Evolutionary conservation across 2,888 invertebrate species (phyloP), one percentile per base, ranked within the genome.

Genomic region (Isoperla grammatica): DNA sequence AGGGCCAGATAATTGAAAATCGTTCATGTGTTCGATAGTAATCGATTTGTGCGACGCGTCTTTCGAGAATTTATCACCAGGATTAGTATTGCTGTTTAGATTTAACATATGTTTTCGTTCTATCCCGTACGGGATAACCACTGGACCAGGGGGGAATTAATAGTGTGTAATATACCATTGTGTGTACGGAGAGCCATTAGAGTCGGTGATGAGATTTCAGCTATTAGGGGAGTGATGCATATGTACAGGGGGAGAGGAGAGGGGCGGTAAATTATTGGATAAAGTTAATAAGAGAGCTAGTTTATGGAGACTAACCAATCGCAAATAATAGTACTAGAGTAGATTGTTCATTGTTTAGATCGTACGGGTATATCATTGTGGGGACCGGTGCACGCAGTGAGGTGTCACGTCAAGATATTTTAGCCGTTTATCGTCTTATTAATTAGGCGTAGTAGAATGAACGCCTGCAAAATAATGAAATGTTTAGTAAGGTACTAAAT

Each of bases 11-110:
- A 60, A 60, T 60, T 46, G 59, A 60, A 60, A 60, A 60, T 11
- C 59, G 55, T 60, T 60, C 59, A 60, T 60, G 59, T 60, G 59
- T 60, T 60, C 54, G 48, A 59, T 54, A 43, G 43, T 54, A 46
- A 59, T 59, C 59, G 53, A 60, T 60, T 60, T 45, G 35, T 15
- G 46, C 15, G 29, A 45, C 43, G 55, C 53, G 53, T 35, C 29
- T 46, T 29, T 19, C 22, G 23, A 42, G 53, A 48, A 29, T 46
- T 53, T 53, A 59, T 59, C 50, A 58, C 50, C 43, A 6, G 39
- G 58, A 50, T 58, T 50, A 58, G 42, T 58, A 29, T 49, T 42
- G 54, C 37, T 39, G 29, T 50, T 43, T 43, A 50, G 50, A 29
- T 19, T 22, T 23, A 49, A 50, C 50, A 56, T 56, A 37, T 45